These are phyloP conservation scores for Mungos mungo DNA, from an alignment of 2,113 vertebrate species.

Conservation along the genomic window DNA sequence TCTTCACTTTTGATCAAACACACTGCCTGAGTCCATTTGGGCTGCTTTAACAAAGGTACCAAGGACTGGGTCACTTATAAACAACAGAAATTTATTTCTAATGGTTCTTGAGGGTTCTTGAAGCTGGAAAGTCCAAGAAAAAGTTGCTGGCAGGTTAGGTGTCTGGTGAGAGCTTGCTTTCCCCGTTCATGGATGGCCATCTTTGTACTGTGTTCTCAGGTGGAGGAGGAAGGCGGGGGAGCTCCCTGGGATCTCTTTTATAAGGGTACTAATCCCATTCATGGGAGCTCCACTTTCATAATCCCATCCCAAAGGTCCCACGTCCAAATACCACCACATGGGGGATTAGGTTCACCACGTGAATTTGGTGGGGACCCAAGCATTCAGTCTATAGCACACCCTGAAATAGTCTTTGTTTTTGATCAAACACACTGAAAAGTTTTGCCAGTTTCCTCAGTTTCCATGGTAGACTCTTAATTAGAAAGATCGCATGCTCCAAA, in stretches of 20 bases:
- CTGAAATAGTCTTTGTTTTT: background rate
- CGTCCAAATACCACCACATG: background rate
- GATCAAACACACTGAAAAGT: background rate
- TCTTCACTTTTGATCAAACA: background rate
- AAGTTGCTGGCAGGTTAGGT: background rate
- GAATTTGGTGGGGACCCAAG: background rate
- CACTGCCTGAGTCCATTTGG: background rate
- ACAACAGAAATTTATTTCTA: background rate
- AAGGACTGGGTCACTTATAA: background rate
- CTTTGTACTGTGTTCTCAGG: background rate
- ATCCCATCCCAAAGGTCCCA: background rate
- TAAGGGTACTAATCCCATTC: background rate
- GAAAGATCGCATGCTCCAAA: background rate
- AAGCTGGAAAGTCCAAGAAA: background rate
- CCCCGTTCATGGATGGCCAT: background rate
- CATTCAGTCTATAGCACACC: background rate
- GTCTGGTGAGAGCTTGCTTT: background rate
- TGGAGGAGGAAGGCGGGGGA: too few species aligned
- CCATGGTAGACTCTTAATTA: background rate
- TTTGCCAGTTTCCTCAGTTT: background rate
- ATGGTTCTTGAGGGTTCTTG: background rate
- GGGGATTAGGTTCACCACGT: background rate
- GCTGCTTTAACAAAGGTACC: background rate
- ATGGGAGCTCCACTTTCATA: background rate
- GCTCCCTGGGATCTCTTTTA: background rate